Conservation (phyloP, 1,140 invertebrate genomes). For the Drosophila willistoni region DNA sequence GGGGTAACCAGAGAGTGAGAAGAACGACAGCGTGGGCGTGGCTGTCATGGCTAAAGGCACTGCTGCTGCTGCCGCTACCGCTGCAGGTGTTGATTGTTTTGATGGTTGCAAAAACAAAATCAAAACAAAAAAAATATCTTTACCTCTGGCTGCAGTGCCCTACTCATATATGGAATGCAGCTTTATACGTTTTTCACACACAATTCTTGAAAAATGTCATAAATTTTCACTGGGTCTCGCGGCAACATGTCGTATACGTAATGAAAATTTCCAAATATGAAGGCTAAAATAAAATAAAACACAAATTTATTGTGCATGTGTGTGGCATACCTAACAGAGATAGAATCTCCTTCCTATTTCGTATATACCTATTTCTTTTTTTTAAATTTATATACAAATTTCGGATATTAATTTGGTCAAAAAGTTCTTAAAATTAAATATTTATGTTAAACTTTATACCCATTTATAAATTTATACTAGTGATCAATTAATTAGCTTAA, state of each 20-base stretch:
- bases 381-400: background rate
- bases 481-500: too few species aligned
- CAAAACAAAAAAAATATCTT: background rate
- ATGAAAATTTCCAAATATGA: constrained; percentile 42
- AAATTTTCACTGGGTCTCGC: constrained; percentile 50
- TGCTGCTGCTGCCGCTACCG: constrained; percentile 15
- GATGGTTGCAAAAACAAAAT: constrained; percentile 23
- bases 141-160: background rate
- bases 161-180: constrained; percentile 13
- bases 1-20: background rate
- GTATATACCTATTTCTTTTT: background rate
- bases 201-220: constrained; percentile 45
- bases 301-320: constrained; percentile 11
- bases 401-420: too few species aligned
- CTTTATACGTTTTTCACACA: constrained; percentile 31
- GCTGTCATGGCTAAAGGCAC: constrained; percentile 52
- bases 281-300: constrained; percentile 4
- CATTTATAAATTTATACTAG: too few species aligned
- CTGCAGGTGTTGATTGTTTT: constrained; percentile 56
- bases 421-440: too few species aligned
- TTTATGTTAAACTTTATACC: too few species aligned
- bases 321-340: background rate
- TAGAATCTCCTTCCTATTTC: background rate
- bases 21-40: constrained; percentile 33
- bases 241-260: constrained; percentile 57